Conservation (phyloP, 2,888 invertebrate genomes). For the Oxycera nigricornis region DNA sequence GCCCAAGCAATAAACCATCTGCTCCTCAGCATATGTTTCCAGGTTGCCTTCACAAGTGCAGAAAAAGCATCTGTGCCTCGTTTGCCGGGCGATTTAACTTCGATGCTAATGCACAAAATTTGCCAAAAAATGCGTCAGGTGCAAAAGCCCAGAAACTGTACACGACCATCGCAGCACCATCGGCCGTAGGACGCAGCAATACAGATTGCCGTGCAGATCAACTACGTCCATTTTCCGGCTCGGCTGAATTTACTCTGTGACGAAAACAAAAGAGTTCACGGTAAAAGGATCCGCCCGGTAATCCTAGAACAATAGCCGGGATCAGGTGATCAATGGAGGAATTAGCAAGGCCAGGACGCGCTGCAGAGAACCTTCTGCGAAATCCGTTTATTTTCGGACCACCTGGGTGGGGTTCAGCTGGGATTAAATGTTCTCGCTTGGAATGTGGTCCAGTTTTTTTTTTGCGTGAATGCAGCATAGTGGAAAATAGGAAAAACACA, state of each 20-base stretch:
- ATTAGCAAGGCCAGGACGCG: not conserved
- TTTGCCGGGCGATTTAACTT: conserved; percentile 36
- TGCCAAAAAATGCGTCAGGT: conserved; percentile 35
- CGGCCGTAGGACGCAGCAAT: not conserved
- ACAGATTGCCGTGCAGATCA: conserved; percentile 21
- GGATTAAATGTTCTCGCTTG: not conserved
- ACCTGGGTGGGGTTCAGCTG: not conserved
- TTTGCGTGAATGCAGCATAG: too few species aligned
- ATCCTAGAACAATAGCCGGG: conserved; percentile 26
- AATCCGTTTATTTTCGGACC: conserved; percentile 2
- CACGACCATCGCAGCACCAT: not conserved
- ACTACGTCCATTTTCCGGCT: not conserved
- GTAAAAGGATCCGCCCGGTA: conserved; percentile 23
- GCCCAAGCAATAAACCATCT: conserved; percentile 4
- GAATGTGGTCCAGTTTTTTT: not conserved
- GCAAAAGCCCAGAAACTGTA: conserved; percentile 33
- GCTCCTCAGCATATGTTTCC: conserved; percentile 16
- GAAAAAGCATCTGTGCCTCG: conserved; percentile 32
- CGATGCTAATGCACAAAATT: conserved; percentile 37
- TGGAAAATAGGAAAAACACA: too few species aligned
- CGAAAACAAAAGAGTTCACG: conserved; percentile 5
- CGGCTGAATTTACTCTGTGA: not conserved
- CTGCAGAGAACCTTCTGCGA: conserved; percentile 1
- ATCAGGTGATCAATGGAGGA: conserved; percentile 16
- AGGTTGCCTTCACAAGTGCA: not conserved